Percentiles rank a stretch among this genome's conserved stretches.
Evolutionary conservation across 1,140 invertebrate species (phyloP).

Genomic region (Probaryconus sp.): DNA sequence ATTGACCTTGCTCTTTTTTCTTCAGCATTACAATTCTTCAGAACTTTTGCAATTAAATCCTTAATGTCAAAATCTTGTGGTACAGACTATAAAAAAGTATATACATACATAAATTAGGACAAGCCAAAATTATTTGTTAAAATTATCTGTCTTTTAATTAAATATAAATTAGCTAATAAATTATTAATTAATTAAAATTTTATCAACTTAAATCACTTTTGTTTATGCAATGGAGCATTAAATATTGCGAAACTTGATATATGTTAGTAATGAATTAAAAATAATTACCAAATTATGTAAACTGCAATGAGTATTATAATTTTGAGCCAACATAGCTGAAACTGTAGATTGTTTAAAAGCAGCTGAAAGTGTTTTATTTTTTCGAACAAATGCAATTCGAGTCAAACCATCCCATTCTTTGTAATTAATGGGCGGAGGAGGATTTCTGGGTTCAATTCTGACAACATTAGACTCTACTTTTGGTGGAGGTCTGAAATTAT

Average conservation of each 20-base stretch:
- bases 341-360: constrained; percentile 92
- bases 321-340: constrained; percentile 91
- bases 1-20: constrained; percentile 93
- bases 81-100: constrained; percentile 82
- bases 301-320: constrained; percentile 91
- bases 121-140: background rate
- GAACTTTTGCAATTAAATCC: constrained; percentile 86
- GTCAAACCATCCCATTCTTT: constrained; percentile 98
- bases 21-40: constrained; percentile 83
- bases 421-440: constrained; percentile 97
- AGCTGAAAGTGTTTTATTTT: constrained; percentile 95
- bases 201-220: constrained; percentile 15
- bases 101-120: constrained; percentile 9
- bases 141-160: no score
- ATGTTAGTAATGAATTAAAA: no score
- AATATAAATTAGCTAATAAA: no score
- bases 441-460: constrained; percentile 96
- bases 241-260: constrained; percentile 9
- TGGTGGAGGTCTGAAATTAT: constrained; percentile 98
- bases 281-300: constrained; percentile 91
- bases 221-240: background rate
- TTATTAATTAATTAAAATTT: no score
- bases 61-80: constrained; percentile 92
- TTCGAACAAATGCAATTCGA: constrained; percentile 95
- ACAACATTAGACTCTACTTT: constrained; percentile 99